Evolutionary conservation across 2,797 vertebrate genomes (phyloP), one percentile per base, ranked within the genome.

Genomic region (Halcyon chelicuti): DNA sequence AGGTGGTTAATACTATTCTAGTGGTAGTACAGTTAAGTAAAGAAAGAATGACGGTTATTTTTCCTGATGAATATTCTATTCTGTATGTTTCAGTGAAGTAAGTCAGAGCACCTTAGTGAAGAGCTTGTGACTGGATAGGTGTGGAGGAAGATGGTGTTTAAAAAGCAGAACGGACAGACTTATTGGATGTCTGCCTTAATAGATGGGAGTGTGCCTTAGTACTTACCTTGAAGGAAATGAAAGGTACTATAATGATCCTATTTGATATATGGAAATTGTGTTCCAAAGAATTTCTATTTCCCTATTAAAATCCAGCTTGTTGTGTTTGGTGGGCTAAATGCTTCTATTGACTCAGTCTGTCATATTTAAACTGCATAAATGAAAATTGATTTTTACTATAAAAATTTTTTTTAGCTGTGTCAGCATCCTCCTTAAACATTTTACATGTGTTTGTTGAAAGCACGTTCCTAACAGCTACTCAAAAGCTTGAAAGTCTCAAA

Each of bases 291-390:
- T 52, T 78, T 85, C 66, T 94, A 13, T 73, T 89, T 68, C 31
- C 74, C 28, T 94, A 60, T 94, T 96, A 86, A 96, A 92, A 90
- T 93, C 74, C 47, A 95, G 15, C n/a, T 52, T 92, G 44, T 20
- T 74, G 17, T 88, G 33, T 86, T 47, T 95, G 68, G 55, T 83
- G 54, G 67, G 68, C 54, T 92, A 92, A 95, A 79, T 86, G 70
- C 66, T 92, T 95, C 77, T 93, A 67, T 93, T 85, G 77, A 92
- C 90, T 85, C 23, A 10, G 62, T 88, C 92, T 93, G 73, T 91
- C 84, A 94, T 93, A 96, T 93, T 98, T 95, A 97, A 95, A 86
- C 37, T 73, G 78, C 76, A 88, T 49, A 96, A 96, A 85, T 57
- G 60, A 75, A 96, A 97, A 96, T 81, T 87, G 81, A 85, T 46